Evolutionary conservation across 1,140 invertebrate species (phyloP), one percentile per base, ranked within the genome.

Genomic region (Hestina assimilis): DNA sequence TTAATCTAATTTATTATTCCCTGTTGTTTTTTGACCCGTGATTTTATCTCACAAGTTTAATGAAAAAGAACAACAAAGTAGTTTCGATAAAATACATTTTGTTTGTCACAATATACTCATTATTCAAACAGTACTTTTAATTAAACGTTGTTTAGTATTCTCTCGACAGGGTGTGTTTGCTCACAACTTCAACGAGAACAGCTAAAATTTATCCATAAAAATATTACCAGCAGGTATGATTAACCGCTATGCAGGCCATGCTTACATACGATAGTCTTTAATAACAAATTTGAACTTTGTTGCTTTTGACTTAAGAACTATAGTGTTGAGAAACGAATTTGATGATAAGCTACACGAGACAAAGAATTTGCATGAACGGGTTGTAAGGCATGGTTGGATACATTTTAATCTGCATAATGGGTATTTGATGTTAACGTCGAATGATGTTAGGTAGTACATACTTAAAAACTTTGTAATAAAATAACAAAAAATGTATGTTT

Each of bases 221-320:
- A 50, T 50, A 50, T 38, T 50, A 50, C 47, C 33, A 38, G 47
- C 33, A 26, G 26, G 12, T 40, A 50, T 50, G 47, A 50, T 40
- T 50, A 50, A 50, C 47, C 33, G 47, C 47, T 14, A 26, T 50
- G 47, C 33, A 33, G 33, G 47, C 21, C 26, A 50, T 33, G 33
- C 47, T 21, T 33, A 50, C 40, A 23, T 42, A 42, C 23, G 9
- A 38, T 19, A 38, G 6, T 17, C 7, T n/a, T 2, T 14, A 3
- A 38, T 9, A 17, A 38, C 33, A 38, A 38, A 38, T 38, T 19
- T 38, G n/a, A 11, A 38, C 21, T 11, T 23, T 42, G 23, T 24
- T 7, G 11, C 4, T 11, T 6, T 12, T 8, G 6, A 8, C 3
- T 12, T 42, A 42, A 42, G 21, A 24, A 7, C n/a, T n/a, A 42